A percentile compares a stretch with the other conserved stretches of the same genome.
Evolutionary conservation across 2,888 invertebrate genomes (phyloP).

Genomic region (Choreutis nemorana): DNA sequence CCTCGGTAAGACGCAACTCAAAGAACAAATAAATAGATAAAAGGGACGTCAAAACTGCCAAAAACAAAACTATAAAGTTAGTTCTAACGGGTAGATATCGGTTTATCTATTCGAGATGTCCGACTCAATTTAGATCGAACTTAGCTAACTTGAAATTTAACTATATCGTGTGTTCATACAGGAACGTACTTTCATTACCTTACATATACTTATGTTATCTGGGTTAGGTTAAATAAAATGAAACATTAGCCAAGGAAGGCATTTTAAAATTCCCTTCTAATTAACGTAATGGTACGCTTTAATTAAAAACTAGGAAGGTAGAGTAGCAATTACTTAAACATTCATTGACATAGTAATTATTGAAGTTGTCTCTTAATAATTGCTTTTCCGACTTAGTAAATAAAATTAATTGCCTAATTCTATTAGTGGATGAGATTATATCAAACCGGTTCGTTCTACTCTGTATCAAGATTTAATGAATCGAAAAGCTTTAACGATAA

Average conservation of each 20-base stretch:
- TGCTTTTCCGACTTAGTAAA: slow-evolving; percentile 26
- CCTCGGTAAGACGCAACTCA: slow-evolving; percentile 48
- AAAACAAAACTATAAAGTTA: slow-evolving; percentile 68
- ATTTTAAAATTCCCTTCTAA: slow-evolving; percentile 16
- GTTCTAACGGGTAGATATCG: slow-evolving; percentile 57
- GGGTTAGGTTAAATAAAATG: no score
- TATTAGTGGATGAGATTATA: slow-evolving; percentile 20
- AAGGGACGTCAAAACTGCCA: slow-evolving; percentile 63
- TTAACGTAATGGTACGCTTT: slow-evolving; percentile 21
- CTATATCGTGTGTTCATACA: no score
- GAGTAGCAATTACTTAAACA: slow-evolving; percentile 32
- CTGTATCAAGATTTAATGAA: slow-evolving; percentile 27
- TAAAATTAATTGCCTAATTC: slow-evolving; percentile 25
- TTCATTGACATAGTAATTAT: slow-evolving; percentile 30
- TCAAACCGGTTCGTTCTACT: slow-evolving; percentile 18
- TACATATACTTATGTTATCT: no score
- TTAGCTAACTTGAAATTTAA: no score
- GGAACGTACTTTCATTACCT: slow-evolving; percentile 22
- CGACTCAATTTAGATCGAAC: slow-evolving; percentile 52
- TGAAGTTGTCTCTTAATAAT: slow-evolving; percentile 29
- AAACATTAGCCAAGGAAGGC: no score
- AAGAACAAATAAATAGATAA: slow-evolving; percentile 64
- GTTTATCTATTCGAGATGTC: slow-evolving; percentile 61
- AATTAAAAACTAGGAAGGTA: slow-evolving; percentile 29
- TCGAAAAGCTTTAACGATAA: slow-evolving; percentile 39